Conservation (phyloP, 2,113 vertebrate genomes). For the Noctilio leporinus region DNA sequence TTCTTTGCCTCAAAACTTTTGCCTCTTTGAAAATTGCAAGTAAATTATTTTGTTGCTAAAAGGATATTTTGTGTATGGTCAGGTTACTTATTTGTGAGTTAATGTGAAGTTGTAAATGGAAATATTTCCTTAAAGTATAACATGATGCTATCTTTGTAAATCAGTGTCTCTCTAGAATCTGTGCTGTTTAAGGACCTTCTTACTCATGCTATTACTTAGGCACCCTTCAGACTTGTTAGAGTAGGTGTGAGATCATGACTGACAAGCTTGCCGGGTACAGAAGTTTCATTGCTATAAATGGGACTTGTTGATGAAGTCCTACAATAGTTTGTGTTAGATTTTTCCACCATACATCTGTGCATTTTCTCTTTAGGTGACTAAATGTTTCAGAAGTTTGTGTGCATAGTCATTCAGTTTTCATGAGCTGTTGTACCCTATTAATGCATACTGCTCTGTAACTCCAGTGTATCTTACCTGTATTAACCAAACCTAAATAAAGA, state of each 20-base stretch:
- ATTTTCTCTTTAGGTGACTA: no score
- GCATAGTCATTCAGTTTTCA: constrained; percentile 93
- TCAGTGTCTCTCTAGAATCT: constrained; percentile 85
- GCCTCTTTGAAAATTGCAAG: constrained; percentile 87
- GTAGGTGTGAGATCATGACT: constrained; percentile 87
- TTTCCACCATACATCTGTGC: constrained; percentile 78
- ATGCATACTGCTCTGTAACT: constrained; percentile 97
- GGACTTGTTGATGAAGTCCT: constrained; percentile 65
- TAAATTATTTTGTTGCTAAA: constrained; percentile 90
- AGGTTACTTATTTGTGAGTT: constrained; percentile 92
- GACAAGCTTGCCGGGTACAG: constrained; percentile 86
- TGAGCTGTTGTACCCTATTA: constrained; percentile 90
- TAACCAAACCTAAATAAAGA: constrained; percentile 99
- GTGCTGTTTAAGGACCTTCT: constrained; percentile 85
- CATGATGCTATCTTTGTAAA: constrained; percentile 84
- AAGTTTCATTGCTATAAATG: constrained; percentile 85
- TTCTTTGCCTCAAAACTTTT: constrained; percentile 87
- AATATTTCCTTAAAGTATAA: constrained; percentile 82
- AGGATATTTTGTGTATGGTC: constrained; percentile 87
- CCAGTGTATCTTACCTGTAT: constrained; percentile 98
- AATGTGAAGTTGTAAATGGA: constrained; percentile 88
- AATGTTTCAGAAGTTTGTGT: constrained; percentile 82
- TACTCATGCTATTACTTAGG: constrained; percentile 80
- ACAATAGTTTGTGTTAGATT: constrained; percentile 89
- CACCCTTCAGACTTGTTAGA: constrained; percentile 81